Percentiles rank a stretch among this genome's conserved stretches.
phyloP scores from a whole-genome alignment of 2,113 vertebrate species.

The Rhagologus leucostigma region DNA sequence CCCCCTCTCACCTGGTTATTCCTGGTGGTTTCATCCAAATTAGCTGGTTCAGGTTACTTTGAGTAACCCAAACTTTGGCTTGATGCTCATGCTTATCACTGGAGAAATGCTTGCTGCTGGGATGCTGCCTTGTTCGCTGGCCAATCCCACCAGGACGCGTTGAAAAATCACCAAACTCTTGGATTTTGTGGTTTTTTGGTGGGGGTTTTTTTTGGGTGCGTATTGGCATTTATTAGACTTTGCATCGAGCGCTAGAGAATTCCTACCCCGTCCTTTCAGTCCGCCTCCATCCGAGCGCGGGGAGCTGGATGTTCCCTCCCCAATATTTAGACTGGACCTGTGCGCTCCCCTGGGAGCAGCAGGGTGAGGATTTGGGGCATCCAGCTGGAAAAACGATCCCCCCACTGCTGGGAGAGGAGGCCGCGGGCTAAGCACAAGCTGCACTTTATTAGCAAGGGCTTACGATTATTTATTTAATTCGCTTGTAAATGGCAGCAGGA shows the following conservation, averaged over 20 bases:
- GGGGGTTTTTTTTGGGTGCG: fast-evolving
- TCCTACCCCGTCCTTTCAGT: fast-evolving
- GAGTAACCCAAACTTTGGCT: not conserved
- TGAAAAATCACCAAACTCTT: not conserved
- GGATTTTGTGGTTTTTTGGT: not conserved
- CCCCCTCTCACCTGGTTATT: not conserved
- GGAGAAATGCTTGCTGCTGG: not conserved
- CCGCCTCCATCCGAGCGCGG: fast-evolving
- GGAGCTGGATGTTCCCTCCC: not conserved
- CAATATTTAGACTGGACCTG: fast-evolving
- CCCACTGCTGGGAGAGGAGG: not conserved
- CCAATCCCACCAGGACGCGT: fast-evolving
- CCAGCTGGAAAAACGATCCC: not conserved
- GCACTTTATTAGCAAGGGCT: not conserved
- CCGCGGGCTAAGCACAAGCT: not conserved
- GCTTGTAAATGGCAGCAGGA: not conserved
- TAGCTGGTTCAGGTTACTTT: not conserved
- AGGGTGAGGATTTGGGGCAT: not conserved
- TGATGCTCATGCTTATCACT: not conserved
- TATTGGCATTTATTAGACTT: not conserved
- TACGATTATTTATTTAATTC: not conserved
- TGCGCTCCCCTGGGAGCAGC: not conserved
- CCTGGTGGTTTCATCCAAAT: not conserved
- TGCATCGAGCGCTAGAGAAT: not conserved
- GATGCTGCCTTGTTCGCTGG: not conserved